Evolutionary conservation across 2,888 invertebrate species (phyloP).

Genomic region (Taenaris catops): DNA sequence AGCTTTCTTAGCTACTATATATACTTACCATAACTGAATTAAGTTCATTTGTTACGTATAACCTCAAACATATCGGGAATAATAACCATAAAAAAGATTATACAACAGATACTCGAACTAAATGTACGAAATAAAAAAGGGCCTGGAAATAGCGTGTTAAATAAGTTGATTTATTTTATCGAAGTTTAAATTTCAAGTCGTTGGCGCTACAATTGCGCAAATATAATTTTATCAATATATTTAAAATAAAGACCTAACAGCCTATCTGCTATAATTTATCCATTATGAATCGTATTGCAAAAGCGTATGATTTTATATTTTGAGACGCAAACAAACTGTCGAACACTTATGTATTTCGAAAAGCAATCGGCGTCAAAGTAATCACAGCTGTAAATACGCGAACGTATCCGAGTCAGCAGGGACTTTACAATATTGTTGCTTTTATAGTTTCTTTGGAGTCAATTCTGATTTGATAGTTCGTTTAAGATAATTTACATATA

Average conservation of each 20-base stretch:
- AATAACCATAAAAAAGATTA: neutral
- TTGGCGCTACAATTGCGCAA: conserved; percentile 10
- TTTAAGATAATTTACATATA: conserved; percentile 30
- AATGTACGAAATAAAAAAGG: conserved; percentile 7
- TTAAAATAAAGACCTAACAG: conserved; percentile 21
- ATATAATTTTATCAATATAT: conserved; percentile 14
- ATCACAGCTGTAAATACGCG: conserved; percentile 37
- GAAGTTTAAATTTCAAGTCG: conserved; percentile 42
- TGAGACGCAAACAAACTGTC: conserved; percentile 31
- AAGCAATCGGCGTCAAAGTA: conserved; percentile 35
- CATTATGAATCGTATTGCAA: conserved; percentile 30
- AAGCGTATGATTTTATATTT: conserved; percentile 32
- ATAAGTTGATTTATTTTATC: conserved; percentile 31
- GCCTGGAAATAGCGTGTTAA: conserved; percentile 28
- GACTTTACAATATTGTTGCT: conserved; percentile 36
- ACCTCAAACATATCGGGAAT: neutral
- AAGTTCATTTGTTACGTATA: neutral
- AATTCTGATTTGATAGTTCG: conserved; percentile 40
- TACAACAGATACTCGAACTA: neutral
- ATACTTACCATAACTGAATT: too few species aligned
- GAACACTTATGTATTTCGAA: conserved; percentile 31
- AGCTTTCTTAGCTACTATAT: too few species aligned
- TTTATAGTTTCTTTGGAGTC: conserved; percentile 38
- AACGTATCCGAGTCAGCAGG: conserved; percentile 30
- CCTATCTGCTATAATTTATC: conserved; percentile 33